These are phyloP conservation scores for Metopolophium dirhodum DNA, from an alignment of 1,140 invertebrate genomes.

Conservation along the genomic window DNA sequence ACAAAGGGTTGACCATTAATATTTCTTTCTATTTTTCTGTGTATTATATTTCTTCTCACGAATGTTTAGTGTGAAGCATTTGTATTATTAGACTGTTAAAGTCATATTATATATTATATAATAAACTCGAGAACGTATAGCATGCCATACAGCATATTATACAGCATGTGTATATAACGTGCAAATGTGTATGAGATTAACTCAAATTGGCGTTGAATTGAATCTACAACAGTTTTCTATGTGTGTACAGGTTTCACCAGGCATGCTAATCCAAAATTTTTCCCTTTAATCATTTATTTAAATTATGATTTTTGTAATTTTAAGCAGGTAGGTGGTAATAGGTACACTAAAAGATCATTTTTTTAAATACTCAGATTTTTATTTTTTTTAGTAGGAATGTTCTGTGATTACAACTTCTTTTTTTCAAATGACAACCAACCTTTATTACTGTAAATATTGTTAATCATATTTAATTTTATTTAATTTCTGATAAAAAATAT, in stretches of 20 bases:
- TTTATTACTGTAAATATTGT: no score
- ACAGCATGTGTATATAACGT: no score
- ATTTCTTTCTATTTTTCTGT: conserved; percentile 1
- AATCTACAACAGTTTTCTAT: no score
- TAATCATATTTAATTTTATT: no score
- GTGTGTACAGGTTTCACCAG: no score
- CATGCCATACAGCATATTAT: no score
- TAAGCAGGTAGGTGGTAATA: background rate
- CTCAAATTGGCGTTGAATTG: no score
- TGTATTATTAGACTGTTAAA: background rate
- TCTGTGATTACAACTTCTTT: no score
- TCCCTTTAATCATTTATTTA: no score
- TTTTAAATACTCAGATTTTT: background rate
- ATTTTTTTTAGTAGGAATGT: background rate
- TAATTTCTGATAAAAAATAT: no score
- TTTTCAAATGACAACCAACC: no score
- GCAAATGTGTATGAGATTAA: no score
- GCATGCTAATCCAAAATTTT: background rate
- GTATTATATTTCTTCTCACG: background rate
- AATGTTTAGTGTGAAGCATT: background rate
- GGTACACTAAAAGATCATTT: background rate
- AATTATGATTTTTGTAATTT: background rate
- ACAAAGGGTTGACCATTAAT: conserved; percentile 52
- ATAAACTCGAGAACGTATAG: background rate
- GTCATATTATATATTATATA: background rate